Conservation (phyloP, 2,888 invertebrate genomes). For the Cosmorhoe ocellata region DNA sequence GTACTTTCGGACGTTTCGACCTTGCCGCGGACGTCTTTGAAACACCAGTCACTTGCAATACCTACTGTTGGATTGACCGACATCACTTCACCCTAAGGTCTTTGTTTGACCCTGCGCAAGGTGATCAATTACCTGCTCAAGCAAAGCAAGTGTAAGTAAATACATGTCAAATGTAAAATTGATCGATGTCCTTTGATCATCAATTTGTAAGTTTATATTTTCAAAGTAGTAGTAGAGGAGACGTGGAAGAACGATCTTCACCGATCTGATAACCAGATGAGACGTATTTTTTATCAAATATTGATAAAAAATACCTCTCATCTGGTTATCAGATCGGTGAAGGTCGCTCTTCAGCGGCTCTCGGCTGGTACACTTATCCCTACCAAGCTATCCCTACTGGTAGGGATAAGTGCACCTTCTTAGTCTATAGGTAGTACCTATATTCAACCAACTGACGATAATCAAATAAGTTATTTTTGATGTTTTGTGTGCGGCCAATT, state of each 20-base stretch:
- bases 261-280: too few relatives aligned
- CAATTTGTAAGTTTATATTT: conserved; percentile 3
- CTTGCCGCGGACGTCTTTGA: conserved; percentile 58
- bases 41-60: conserved; percentile 32
- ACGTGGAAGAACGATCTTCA: too few relatives aligned
- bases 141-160: conserved; percentile 4
- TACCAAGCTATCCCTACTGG: too few relatives aligned
- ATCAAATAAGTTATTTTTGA: too few relatives aligned
- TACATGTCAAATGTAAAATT: conserved; percentile 4
- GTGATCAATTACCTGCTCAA: conserved; percentile 26
- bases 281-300: too few relatives aligned
- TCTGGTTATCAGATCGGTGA: too few relatives aligned
- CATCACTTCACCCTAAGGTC: conserved; percentile 35
- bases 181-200: conserved; percentile 17
- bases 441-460: too few relatives aligned
- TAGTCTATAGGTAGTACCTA: too few relatives aligned
- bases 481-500: not conserved
- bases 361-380: too few relatives aligned
- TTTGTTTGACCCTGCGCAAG: conserved; percentile 39
- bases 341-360: too few relatives aligned
- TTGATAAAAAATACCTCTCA: too few relatives aligned
- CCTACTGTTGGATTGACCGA: conserved; percentile 20
- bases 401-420: too few relatives aligned
- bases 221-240: not conserved
- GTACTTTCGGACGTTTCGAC: conserved; percentile 54